Evolutionary conservation across 2,797 vertebrate species (phyloP).

Genomic region (Hypotaenidia philippensis): DNA sequence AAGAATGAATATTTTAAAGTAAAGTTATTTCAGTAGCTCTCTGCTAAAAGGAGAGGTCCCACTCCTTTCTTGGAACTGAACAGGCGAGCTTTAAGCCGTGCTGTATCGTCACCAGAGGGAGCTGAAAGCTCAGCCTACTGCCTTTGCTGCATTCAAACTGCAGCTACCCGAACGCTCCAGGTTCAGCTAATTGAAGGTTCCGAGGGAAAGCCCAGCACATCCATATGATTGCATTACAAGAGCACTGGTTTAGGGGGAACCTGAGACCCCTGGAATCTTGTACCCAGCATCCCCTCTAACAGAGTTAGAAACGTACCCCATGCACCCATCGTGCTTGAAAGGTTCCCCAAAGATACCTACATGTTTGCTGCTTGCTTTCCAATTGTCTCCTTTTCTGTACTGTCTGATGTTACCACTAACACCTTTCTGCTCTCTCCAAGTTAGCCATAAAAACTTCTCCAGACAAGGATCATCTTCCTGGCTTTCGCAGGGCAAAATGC

Average conservation of each 20-base stretch:
- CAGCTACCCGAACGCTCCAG: accelerated
- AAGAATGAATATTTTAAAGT: not conserved
- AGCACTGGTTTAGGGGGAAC: not conserved
- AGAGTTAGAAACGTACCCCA: not conserved
- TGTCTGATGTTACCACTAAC: not conserved
- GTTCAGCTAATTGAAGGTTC: not conserved
- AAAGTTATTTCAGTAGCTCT: not conserved
- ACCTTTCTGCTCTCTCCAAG: not conserved
- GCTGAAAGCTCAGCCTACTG: not conserved
- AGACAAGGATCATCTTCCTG: not conserved
- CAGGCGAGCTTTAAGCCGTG: not conserved
- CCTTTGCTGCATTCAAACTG: not conserved
- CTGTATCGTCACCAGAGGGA: constrained; percentile 16
- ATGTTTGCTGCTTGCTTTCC: not conserved
- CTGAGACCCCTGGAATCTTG: accelerated
- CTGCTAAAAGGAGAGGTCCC: not conserved
- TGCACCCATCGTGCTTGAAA: not conserved
- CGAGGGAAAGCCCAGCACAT: not conserved
- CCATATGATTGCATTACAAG: not conserved
- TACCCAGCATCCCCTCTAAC: not conserved
- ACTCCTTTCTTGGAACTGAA: not conserved
- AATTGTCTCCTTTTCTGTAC: not conserved
- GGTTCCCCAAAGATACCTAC: not conserved
- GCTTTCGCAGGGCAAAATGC: not conserved
- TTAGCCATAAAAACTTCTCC: not conserved